phyloP scores from a whole-genome alignment of 2,888 invertebrate genomes.

The Drosophila diplacantha region DNA sequence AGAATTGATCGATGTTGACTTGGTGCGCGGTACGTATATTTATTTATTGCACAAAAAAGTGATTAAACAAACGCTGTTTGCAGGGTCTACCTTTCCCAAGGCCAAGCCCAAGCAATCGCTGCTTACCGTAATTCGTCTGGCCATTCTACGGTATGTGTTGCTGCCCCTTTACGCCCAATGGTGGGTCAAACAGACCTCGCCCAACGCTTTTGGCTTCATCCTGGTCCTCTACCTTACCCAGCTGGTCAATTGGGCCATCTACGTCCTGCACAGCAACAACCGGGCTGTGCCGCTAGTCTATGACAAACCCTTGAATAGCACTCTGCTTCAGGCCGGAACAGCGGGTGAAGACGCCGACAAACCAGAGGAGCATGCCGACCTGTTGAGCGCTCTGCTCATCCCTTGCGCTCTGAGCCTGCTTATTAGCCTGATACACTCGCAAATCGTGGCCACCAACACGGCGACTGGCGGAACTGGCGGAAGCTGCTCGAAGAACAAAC shows the following conservation, averaged over 20 bases:
- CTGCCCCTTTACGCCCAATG: slow-evolving; percentile 91
- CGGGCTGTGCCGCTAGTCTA: slow-evolving; percentile 46
- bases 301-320: slow-evolving; percentile 33
- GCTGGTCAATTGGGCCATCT: slow-evolving; percentile 78
- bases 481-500: slow-evolving; percentile 60
- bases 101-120: slow-evolving; percentile 96
- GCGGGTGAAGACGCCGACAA: slow-evolving; percentile 20
- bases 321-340: slow-evolving; percentile 15
- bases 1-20: slow-evolving; percentile 96
- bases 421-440: slow-evolving; percentile 87
- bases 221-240: slow-evolving; percentile 88
- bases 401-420: slow-evolving; percentile 86
- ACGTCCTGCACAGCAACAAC: slow-evolving; percentile 76
- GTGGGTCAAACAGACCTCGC: slow-evolving; percentile 94
- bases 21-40: slow-evolving; percentile 87
- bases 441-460: slow-evolving; percentile 85
- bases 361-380: slow-evolving; percentile 79
- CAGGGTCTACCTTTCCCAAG: slow-evolving; percentile 96
- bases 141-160: slow-evolving; percentile 88
- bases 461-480: slow-evolving; percentile 38
- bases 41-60: neutral
- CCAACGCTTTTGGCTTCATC: slow-evolving; percentile 85
- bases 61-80: neutral
- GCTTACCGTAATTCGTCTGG: slow-evolving; percentile 89
- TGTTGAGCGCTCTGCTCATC: slow-evolving; percentile 84